Evolutionary conservation across 2,888 invertebrate species (phyloP).

Genomic region (Trisateles emortualis): DNA sequence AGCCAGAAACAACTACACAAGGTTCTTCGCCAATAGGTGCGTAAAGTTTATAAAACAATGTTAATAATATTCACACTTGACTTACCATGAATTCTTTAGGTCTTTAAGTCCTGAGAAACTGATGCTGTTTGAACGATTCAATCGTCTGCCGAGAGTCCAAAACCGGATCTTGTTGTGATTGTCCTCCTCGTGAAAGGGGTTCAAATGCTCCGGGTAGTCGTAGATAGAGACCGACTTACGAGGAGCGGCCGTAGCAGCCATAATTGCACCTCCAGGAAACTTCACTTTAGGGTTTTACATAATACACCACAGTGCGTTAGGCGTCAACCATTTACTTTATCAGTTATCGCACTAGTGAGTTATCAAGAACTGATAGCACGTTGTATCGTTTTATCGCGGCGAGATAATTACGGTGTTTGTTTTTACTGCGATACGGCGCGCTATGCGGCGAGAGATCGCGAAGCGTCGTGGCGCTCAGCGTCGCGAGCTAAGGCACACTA

Average conservation of each 20-base stretch:
- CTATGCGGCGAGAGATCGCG: constrained; percentile 42
- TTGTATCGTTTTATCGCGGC: constrained; percentile 76
- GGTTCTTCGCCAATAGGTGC: constrained; percentile 20
- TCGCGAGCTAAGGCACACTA: constrained; percentile 71
- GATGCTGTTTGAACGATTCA: constrained; percentile 88
- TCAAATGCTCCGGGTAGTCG: constrained; percentile 92
- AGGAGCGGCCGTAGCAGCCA: constrained; percentile 76
- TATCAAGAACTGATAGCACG: constrained; percentile 79
- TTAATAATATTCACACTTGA: constrained; percentile 28
- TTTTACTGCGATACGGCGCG: constrained; percentile 67
- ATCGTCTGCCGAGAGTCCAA: constrained; percentile 86
- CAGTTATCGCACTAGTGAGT: constrained; percentile 79
- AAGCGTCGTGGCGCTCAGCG: constrained; percentile 66
- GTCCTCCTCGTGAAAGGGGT: constrained; percentile 91
- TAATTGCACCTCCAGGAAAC: constrained; percentile 61
- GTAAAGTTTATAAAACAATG: constrained; percentile 21
- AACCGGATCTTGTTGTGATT: constrained; percentile 88
- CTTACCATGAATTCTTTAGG: constrained; percentile 88
- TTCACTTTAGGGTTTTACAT: constrained; percentile 75
- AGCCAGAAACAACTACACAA: constrained; percentile 46
- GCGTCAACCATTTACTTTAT: constrained; percentile 81
- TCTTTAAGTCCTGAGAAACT: constrained; percentile 86
- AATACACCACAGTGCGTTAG: constrained; percentile 70
- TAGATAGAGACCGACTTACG: constrained; percentile 87
- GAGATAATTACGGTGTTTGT: constrained; percentile 81